Evolutionary conservation across 2,888 invertebrate genomes (phyloP), one percentile per base, ranked within the genome.

Genomic region (Epirrhoe alternata): DNA sequence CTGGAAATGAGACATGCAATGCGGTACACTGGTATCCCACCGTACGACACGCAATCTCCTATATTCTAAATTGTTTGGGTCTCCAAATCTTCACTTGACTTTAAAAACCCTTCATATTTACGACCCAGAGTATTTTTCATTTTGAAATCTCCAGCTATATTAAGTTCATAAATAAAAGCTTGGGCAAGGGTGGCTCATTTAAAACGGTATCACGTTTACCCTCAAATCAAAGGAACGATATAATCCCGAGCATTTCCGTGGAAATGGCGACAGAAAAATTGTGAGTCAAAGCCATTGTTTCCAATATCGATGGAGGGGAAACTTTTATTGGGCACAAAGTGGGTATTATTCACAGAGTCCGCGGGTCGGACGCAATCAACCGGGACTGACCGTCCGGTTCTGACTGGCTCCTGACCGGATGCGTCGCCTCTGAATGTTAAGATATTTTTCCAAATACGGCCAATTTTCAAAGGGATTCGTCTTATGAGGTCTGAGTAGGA

Each of bases 251-350:
- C 80, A 80, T 86, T 88, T 88, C 86, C 86, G 84, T 74, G 78
- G 74, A 81, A 77, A 74, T 78, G 79, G 81, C 80, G 85, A 83
- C 83, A 83, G 85, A 87, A 84, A 89, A 89, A 89, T 90, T 88
- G 88, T 84, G 85, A 89, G 85, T 87, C 89, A 88, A 88, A 90
- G 88, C 86, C 84, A 90, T 92, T 92, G 91, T 92, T 92, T 92
- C 89, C 91, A 90, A 92, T 90, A 89, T 88, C 87, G 81, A 81
- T 84, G 81, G 84, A 84, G 83, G 85, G 90, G 84, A 87, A 90
- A 90, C 85, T 92, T 92, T 91, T 92, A 92, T 92, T 88, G 88
- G 85, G 89, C 87, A 88, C 90, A 90, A 92, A 92, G 92, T 92
- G 89, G 87, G 88, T 86, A 90, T 92, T 89, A 91, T 90, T 91